Conservation (phyloP, 2,888 invertebrate genomes). For the Onthophagus sagittarius region DNA sequence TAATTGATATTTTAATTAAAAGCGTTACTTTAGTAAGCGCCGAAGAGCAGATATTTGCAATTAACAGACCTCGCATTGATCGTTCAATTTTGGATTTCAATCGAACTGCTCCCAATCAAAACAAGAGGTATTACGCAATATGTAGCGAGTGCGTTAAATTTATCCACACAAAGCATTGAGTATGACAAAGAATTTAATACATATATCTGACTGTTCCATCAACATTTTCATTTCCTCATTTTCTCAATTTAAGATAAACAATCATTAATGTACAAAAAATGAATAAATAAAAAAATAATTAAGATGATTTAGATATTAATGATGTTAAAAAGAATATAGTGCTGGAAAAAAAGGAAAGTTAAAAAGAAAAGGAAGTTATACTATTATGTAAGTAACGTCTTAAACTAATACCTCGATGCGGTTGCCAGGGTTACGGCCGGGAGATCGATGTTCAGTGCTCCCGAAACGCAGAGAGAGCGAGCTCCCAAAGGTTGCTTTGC, state of each 20-base stretch:
- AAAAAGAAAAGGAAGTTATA: constrained; percentile 34
- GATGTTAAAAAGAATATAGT: too few relatives aligned
- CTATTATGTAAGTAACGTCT: constrained; percentile 43
- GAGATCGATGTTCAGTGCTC: constrained; percentile 39
- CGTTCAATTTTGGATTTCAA: not conserved
- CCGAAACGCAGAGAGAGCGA: not conserved
- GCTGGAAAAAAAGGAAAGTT: not conserved
- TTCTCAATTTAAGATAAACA: too few relatives aligned
- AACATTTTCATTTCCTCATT: not conserved
- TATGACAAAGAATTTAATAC: not conserved
- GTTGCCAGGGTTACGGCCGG: constrained; percentile 42
- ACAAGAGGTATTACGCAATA: not conserved
- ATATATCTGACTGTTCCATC: not conserved
- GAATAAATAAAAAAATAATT: too few relatives aligned
- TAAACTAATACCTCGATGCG: constrained; percentile 43
- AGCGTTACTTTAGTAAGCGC: not conserved
- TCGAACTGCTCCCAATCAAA: not conserved
- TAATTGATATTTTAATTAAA: not conserved
- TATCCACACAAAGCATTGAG: not conserved
- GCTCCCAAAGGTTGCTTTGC: not conserved
- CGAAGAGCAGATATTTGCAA: not conserved
- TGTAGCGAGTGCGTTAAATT: not conserved
- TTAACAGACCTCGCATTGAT: not conserved
- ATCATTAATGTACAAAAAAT: too few relatives aligned
- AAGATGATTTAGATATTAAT: too few relatives aligned